Base-by-base conservation (phyloP, 1,140 invertebrate species). In the Drosophila rufa region DNA sequence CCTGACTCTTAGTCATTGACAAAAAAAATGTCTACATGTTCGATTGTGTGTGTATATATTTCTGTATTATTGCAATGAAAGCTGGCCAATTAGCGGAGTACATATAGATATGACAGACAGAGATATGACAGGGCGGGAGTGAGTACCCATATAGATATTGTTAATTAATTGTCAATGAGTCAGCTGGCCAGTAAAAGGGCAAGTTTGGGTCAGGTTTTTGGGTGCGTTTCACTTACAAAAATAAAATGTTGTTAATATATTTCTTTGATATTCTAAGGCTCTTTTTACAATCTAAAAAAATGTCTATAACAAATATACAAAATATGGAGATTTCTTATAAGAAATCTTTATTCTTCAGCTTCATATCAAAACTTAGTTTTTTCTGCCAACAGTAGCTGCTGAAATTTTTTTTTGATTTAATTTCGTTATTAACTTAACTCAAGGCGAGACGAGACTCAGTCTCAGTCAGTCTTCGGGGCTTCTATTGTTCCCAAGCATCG, bases 151-250 rank as follows among this genome's bases (percentile, higher is more conserved):
- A 57, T 43, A 71, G 62, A 87, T 74, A 80, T 89, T 87, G 74
- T 77, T 86, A 89, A 89, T 86, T 83, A 87, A 76, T 80, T 87
- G 77, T 43, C 60, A 89, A 56, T 87, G 83, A 87, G 80, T 89
- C 84, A 86, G 80, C 60, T 73, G 62, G 33, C 38, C 22, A 59
- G 36, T 38, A 69, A 60, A 69, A 57, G 74, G 64, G 43, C 57
- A 33, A 53, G 45, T 78, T 43, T 57, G 53, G 53, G 53, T 40
- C 27, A 1, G 30, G 46, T 14, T 55, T 59, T 64, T 71, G 71
- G 56, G 27, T 27, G 15, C 22, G 12, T n/a, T 48, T 36, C 11
- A 30, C 40, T 42, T 51, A 55, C 14, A 55, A 7, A n/a, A 11
- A 66, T 68, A 55, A 33, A 55, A 67, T 68, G 68, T 47, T 25